Evolutionary conservation across 2,888 invertebrate genomes (phyloP), one percentile per base, ranked within the genome.

Genomic region (Drosophila fungiperda): DNA sequence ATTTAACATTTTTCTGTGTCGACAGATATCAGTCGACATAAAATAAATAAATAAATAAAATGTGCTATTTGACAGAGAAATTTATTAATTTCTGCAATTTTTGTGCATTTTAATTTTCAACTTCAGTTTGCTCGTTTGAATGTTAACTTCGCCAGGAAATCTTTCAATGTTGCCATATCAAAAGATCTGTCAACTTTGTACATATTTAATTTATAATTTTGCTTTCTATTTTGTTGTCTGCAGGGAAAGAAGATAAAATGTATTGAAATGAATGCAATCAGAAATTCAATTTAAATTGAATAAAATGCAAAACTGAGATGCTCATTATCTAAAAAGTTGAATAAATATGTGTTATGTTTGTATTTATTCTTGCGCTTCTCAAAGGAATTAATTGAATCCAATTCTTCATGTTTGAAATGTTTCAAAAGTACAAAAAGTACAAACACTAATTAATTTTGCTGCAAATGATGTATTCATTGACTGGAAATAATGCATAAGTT

Each of bases 371-470:
- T 32, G 20, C 3, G 1, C 42, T 32, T 11, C 20, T 42, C 20
- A 42, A 40, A 40, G 4, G 15, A 15, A 40, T 40, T 55, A 40
- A 29, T n/a, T 29, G n/a, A 40, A 12, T 38, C n/a, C 2, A 20
- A 40, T 23, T 15, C 7, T 36, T 7, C 26, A 12, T 38, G 32
- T 20, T 49, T 15, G 36, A 26, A 64, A 54, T 48, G 52, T 15
- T 55, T 29, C 29, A 29, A 38, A 55, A 29, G 58, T 32, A 45
- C 59, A 59, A 48, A 58, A 68, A 48, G 26, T 55, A 60, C 60
- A 76, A 78, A 45, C 54, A 64, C 61, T 61, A 68, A 76, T 80
- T 80, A 68, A 60, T 49, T 63, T 68, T 77, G 78, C 78, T 76
- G 61, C 52, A 80, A 61, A 55, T 66, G 68, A 38, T 49, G 73